Base-by-base conservation (phyloP, 92 coral and sea anemone genomes). In the Bergia sp. region DNA sequence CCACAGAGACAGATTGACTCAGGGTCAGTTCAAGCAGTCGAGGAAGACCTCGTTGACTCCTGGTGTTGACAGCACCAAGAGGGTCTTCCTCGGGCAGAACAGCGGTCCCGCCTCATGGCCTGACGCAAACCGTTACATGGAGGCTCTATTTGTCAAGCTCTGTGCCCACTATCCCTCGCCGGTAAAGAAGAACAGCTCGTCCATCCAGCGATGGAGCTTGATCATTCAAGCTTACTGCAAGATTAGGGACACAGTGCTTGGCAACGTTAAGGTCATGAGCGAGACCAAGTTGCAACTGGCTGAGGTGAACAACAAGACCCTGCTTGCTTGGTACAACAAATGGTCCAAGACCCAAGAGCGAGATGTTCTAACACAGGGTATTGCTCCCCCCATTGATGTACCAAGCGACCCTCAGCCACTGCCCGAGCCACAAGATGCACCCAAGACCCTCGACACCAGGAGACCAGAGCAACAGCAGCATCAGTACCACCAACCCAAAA, bases 31-130 rank as follows among this genome's bases (percentile, higher is more conserved):
- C 64, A 47, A 78, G 82, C 61, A 44, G 64, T n/a, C 61, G 13
- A 77, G 44, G 64, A 45, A 45, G 61, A 78, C 39, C 61, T 21
- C 82, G 0, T 6, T 61, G 4, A 45, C 82, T 41, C 92, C 96
- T 74, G 88, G 93, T 18, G 90, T 85, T 41, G 92, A 90, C 42
- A 90, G 91, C 86, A 94, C 94, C 39, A 90, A 86, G 64, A 86
- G 92, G 89, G 61, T 38, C 64, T 95, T 95, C 79, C 85, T 95
- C 4, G 93, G 92, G 66, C 87, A 90, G 50, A 79, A 76, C 77
- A 45, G 88, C 57, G 94, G 96, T 38, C 94, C 93, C 73, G 98
- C 98, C 29, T 90, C 90, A 53, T 91, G 95, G 92, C 98, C 95
- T 4, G 94, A 95, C 77, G 86, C 91, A 64, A 95, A 93, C 69